Conservation (phyloP, 2,797 vertebrate species). For the Helostoma temminkii region DNA sequence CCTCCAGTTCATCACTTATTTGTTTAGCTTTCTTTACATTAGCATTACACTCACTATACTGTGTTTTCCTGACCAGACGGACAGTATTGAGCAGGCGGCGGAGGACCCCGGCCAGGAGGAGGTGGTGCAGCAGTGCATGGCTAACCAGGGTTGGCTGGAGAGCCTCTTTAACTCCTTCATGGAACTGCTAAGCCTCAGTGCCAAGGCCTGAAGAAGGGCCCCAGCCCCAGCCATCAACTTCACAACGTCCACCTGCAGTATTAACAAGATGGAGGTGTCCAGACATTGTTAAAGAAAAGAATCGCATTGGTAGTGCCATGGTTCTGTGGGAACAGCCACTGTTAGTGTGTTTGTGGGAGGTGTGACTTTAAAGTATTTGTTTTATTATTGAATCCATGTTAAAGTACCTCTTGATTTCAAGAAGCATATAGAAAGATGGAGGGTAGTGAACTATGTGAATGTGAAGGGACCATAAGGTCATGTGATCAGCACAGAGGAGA, state of each 20-base stretch:
- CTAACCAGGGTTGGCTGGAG: constrained; percentile 93
- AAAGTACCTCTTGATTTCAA: constrained; percentile 51
- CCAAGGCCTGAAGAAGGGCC: constrained; percentile 71
- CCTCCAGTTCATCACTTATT: not conserved
- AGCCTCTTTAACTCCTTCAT: constrained; percentile 91
- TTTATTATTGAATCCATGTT: constrained; percentile 46
- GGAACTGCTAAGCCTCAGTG: constrained; percentile 89
- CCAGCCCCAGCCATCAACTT: constrained; percentile 8
- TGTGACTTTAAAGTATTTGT: constrained; percentile 34
- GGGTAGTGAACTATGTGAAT: constrained; percentile 43
- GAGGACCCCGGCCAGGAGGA: constrained; percentile 95
- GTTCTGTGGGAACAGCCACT: not conserved
- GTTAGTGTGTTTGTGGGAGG: constrained; percentile 22
- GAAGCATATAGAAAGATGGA: constrained; percentile 14
- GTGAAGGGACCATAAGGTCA: constrained; percentile 26
- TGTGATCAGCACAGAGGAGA: constrained; percentile 39
- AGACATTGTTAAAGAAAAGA: constrained; percentile 35
- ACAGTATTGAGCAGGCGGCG: constrained; percentile 89
- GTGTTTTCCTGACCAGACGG: constrained; percentile 80
- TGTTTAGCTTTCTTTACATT: not conserved
- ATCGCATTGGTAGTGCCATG: not conserved
- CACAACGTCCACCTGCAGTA: constrained; percentile 19
- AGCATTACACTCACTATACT: not conserved
- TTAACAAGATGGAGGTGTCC: constrained; percentile 19
- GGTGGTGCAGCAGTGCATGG: constrained; percentile 95